Conservation (phyloP, 2,113 vertebrate genomes). For the Castor canadensis region DNA sequence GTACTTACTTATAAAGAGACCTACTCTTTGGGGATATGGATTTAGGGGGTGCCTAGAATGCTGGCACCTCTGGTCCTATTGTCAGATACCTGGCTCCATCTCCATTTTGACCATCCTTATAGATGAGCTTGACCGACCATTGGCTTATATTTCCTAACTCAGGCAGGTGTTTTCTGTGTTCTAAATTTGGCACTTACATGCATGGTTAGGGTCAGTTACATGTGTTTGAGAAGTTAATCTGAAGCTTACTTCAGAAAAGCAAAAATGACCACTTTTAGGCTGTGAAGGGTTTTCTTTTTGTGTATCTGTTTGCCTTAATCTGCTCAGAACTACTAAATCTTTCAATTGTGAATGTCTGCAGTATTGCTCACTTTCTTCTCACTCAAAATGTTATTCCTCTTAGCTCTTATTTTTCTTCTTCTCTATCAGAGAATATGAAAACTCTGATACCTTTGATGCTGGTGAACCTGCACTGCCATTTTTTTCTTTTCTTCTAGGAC, state of each 20-base stretch:
- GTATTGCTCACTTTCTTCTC: background rate
- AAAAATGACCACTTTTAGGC: background rate
- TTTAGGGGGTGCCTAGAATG: background rate
- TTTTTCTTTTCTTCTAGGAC: background rate
- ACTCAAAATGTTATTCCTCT: background rate
- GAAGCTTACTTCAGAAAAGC: background rate
- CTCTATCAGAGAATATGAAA: background rate
- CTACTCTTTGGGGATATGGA: background rate
- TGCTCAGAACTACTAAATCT: background rate
- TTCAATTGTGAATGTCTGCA: background rate
- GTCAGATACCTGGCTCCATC: background rate
- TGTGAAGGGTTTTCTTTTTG: background rate
- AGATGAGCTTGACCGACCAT: background rate
- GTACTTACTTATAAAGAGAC: background rate
- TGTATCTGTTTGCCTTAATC: background rate
- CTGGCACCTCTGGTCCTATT: too few species aligned
- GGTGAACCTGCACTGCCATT: background rate
- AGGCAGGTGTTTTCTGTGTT: background rate
- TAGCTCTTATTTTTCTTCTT: background rate
- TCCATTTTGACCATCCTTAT: background rate
- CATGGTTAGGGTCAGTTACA: too few species aligned
- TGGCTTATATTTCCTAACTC: background rate
- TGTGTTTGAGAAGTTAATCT: background rate
- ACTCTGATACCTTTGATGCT: fast-evolving
- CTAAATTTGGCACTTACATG: background rate